Percentiles rank a stretch among this genome's conserved stretches.
Conservation (phyloP, 2,888 invertebrate genomes). For the Trichopria drosophilae region DNA sequence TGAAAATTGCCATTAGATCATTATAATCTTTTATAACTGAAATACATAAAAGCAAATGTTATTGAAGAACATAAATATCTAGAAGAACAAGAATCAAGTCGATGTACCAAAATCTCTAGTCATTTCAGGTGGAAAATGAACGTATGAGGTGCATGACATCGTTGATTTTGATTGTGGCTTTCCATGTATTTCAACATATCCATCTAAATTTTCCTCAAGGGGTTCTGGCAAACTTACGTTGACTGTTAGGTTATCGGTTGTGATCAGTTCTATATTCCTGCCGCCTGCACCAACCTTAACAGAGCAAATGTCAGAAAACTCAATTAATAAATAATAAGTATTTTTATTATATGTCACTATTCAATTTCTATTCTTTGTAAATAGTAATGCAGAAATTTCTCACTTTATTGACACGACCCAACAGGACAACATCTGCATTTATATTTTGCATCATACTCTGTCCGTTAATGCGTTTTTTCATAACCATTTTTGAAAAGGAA, state of each 20-base stretch:
- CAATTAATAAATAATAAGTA: neutral
- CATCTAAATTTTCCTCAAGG: slow-evolving; percentile 37
- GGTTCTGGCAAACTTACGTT: slow-evolving; percentile 43
- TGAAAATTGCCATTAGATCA: too few relatives aligned
- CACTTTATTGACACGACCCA: neutral
- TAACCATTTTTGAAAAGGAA: too few relatives aligned
- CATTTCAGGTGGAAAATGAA: slow-evolving; percentile 36
- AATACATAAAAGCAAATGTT: too few relatives aligned
- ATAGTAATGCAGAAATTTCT: too few relatives aligned
- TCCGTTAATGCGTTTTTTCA: neutral
- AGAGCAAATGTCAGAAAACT: neutral
- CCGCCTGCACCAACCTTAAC: slow-evolving; percentile 43
- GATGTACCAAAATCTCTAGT: slow-evolving; percentile 43
- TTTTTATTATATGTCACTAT: too few relatives aligned
- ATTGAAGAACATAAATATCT: too few relatives aligned
- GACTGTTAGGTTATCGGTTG: slow-evolving; percentile 43
- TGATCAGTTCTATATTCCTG: slow-evolving; percentile 42
- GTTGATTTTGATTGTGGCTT: slow-evolving; percentile 44
- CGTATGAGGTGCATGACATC: slow-evolving; percentile 38
- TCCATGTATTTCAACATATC: slow-evolving; percentile 46
- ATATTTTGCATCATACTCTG: neutral
- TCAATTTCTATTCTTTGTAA: too few relatives aligned
- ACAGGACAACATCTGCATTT: neutral
- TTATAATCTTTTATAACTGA: too few relatives aligned
- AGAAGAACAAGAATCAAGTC: too few relatives aligned